Evolutionary conservation across 2,888 invertebrate species (phyloP), one percentile per base, ranked within the genome.

Genomic region (Isoperla grammatica): DNA sequence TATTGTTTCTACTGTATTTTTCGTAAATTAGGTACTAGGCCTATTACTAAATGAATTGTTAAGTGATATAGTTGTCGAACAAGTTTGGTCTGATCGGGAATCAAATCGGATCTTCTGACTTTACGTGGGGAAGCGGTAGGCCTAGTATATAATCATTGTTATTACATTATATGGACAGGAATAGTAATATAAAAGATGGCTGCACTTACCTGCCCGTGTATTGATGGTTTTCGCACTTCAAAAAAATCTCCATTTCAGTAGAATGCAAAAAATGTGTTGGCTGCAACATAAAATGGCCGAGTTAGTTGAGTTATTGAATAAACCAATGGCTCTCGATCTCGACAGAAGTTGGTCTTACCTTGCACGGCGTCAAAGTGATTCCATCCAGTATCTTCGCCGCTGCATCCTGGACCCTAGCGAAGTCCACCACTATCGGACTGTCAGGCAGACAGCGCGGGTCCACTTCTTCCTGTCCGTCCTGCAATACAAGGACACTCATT

Each of bases 191-290:
- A 12, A 43, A 43, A 9, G 8, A 43, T 43, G 4, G 4, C 5
- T 9, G 1, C 22, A 17, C 48, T 48, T 39, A 57, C 57, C 45
- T 57, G 8, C 60, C 60, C 1, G 60, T 60, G 37, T 53, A 43
- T 15, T 60, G 60, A 43, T 50, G 23, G 57, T 50, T 49, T 19
- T 60, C 60, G n/a, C 57, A 53, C 43, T 62, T 62, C 19, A 57
- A 19, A 46, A 42, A 62, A 1, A 62, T n/a, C 6, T 62, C 54
- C 46, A 57, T 45, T n/a, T 43, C 39, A 11, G 53, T n/a, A 5
- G 8, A 3, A 1, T 40, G 23, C 6, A 15, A 23, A 4, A 61
- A 17, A 22, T 53, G 57, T 2, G 58, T 53, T 17, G 15, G 12
- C 17, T 17, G 22, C 2, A 48, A 12, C 8, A 20, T 20, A 48